phyloP scores from a whole-genome alignment of 2,113 vertebrate species.

The Malurus elegans region DNA sequence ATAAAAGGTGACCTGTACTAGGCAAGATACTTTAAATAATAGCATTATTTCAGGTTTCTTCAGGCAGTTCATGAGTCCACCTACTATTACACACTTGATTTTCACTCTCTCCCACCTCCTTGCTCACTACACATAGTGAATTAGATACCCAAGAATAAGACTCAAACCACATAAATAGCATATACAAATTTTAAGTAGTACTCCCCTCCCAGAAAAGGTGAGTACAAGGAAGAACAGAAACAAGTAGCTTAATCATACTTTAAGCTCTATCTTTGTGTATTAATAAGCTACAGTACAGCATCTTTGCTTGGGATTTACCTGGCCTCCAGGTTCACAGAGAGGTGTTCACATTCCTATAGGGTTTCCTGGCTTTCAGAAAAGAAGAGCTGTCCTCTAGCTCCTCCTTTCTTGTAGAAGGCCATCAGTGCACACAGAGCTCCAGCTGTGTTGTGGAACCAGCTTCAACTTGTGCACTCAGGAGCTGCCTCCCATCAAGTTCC shows the following conservation, averaged over 20 bases:
- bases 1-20: neutral
- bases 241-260: neutral
- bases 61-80: neutral
- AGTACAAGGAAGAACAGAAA: neutral
- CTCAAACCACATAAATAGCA: neutral
- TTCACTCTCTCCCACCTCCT: neutral
- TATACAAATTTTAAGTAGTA: neutral
- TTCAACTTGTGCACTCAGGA: neutral
- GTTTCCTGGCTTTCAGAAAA: neutral
- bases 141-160: neutral
- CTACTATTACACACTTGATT: neutral
- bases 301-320: neutral
- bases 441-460: neutral
- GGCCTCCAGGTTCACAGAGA: neutral
- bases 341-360: neutral
- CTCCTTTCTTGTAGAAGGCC: neutral
- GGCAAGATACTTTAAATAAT: neutral
- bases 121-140: neutral
- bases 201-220: neutral
- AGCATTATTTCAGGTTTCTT: neutral
- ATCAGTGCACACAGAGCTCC: neutral
- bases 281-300: neutral
- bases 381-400: neutral
- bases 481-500: neutral
- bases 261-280: neutral